These are phyloP conservation scores for Drosophila basisetae DNA, from an alignment of 2,888 invertebrate genomes.

Conservation along the genomic window DNA sequence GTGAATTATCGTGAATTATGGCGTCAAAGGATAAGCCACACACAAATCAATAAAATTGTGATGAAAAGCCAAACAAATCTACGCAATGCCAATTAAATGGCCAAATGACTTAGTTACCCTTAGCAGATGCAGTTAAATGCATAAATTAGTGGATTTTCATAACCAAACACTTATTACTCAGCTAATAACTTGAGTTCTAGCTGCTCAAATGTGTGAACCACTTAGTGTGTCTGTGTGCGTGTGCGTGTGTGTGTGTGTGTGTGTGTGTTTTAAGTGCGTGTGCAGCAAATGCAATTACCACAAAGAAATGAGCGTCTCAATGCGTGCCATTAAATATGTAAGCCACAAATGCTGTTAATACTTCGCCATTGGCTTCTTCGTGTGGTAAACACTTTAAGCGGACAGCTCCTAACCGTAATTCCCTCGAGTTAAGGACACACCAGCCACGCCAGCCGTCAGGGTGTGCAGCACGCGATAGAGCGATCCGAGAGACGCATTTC, in stretches of 20 bases:
- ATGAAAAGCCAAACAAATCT: neutral
- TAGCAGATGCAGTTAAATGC: slow-evolving; percentile 11
- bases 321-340: slow-evolving; percentile 56
- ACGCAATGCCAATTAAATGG: neutral
- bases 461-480: slow-evolving; percentile 42
- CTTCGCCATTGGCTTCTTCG: slow-evolving; percentile 26
- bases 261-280: neutral
- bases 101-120: neutral
- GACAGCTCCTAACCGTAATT: slow-evolving; percentile 24
- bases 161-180: slow-evolving; percentile 38
- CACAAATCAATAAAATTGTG: slow-evolving; percentile 13
- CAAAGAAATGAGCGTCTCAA: slow-evolving; percentile 45
- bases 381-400: slow-evolving; percentile 22
- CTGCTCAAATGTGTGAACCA: slow-evolving; percentile 57
- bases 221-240: slow-evolving; percentile 39
- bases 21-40: slow-evolving; percentile 5
- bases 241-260: neutral
- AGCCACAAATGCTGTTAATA: slow-evolving; percentile 59
- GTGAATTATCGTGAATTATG: neutral
- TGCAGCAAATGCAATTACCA: slow-evolving; percentile 70
- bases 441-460: neutral
- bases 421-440: slow-evolving; percentile 29
- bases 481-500: slow-evolving; percentile 26
- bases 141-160: slow-evolving; percentile 24
- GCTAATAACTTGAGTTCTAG: slow-evolving; percentile 27